Percentiles rank a stretch among this genome's conserved stretches.
These are phyloP conservation scores for Nothoprocta pentlandii DNA, from an alignment of 2,113 vertebrate species.

Conservation along the genomic window DNA sequence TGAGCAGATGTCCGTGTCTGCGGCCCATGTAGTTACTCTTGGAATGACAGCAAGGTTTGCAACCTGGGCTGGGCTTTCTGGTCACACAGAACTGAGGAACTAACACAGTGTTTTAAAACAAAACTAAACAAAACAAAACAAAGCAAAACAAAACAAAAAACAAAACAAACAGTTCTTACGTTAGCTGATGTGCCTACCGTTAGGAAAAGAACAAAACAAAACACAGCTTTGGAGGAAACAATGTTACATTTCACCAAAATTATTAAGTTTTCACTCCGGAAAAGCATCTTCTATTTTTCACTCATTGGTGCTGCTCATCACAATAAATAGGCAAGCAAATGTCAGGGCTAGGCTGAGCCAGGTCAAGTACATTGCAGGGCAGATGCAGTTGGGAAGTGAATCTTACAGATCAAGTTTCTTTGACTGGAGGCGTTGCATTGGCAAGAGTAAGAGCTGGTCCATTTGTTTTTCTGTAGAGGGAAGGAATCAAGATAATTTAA, in stretches of 20 bases:
- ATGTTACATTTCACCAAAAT: rapidly evolving
- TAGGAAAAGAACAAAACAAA: not conserved
- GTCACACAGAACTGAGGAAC: not conserved
- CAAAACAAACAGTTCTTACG: not conserved
- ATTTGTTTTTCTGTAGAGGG: constrained; percentile 31
- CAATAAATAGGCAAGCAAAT: constrained; percentile 63
- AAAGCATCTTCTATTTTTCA: not conserved
- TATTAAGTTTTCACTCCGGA: not conserved
- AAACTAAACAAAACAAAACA: not conserved
- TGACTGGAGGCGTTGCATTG: not conserved
- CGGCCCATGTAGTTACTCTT: not conserved
- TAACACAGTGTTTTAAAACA: not conserved
- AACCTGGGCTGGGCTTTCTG: not conserved
- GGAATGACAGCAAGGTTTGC: constrained; percentile 2
- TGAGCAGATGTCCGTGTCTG: not conserved
- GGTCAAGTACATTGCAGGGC: not conserved
- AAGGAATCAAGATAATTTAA: constrained; percentile 74
- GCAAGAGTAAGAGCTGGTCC: not conserved
- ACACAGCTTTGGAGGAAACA: not conserved
- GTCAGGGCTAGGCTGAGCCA: not conserved
- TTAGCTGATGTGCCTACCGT: not conserved
- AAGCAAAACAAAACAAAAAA: not conserved
- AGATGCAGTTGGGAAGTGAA: not conserved
- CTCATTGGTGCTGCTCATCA: not conserved
- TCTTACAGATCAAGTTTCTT: not conserved